phyloP scores from a whole-genome alignment of 2,113 vertebrate genomes.

The Plectropomus leopardus region DNA sequence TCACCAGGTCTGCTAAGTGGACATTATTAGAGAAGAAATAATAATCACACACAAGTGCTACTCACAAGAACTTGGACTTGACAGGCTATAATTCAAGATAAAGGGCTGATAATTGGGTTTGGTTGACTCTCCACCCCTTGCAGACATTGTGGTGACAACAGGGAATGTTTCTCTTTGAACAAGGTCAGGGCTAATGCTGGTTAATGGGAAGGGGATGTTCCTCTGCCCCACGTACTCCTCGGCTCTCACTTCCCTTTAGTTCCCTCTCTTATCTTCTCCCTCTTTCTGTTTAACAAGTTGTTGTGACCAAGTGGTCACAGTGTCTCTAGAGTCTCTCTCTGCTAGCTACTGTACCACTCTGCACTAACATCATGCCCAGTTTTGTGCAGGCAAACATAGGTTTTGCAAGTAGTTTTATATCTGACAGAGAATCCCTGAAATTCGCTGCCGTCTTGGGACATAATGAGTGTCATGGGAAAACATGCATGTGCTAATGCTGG shows the following conservation, averaged over 20 bases:
- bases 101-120: conserved; percentile 63
- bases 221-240: conserved; percentile 39
- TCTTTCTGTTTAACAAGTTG: conserved; percentile 49
- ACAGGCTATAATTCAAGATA: conserved; percentile 67
- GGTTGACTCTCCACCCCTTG: conserved; percentile 63
- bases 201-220: conserved; percentile 75
- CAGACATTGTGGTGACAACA: conserved; percentile 76
- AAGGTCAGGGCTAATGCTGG: conserved; percentile 63
- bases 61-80: conserved; percentile 37
- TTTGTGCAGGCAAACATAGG: not conserved
- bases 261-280: conserved; percentile 35
- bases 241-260: conserved; percentile 35
- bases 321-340: not conserved
- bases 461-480: conserved; percentile 15
- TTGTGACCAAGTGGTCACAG: conserved; percentile 14
- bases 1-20: conserved; percentile 17
- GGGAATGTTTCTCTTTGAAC: conserved; percentile 80
- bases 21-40: conserved; percentile 43
- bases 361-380: not conserved
- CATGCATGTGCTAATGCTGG: conserved; percentile 5
- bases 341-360: not conserved
- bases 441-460: not conserved
- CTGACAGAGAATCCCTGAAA: not conserved
- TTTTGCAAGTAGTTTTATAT: not conserved
- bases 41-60: conserved; percentile 29